Percentiles rank a stretch among this genome's conserved stretches.
These are phyloP conservation scores for Myiagra hebetior DNA, from an alignment of 2,113 vertebrate species.

Conservation along the genomic window DNA sequence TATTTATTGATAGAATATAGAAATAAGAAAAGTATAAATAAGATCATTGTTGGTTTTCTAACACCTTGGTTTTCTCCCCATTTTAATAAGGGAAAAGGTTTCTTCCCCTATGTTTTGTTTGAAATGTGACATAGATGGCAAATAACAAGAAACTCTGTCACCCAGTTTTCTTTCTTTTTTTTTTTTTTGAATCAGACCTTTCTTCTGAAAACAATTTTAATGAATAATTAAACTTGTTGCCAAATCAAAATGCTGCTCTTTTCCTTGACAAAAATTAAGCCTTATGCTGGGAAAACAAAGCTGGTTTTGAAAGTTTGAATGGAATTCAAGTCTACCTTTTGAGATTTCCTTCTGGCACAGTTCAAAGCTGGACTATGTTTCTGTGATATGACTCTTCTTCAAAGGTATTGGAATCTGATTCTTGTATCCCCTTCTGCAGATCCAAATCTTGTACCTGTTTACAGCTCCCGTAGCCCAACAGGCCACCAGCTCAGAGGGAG, in stretches of 20 bases:
- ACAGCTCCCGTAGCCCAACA: neutral
- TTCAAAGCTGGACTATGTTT: neutral
- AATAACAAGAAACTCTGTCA: neutral
- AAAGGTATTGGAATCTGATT: neutral
- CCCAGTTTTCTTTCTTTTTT: accelerated
- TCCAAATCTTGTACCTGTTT: neutral
- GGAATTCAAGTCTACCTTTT: neutral
- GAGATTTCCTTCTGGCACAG: neutral
- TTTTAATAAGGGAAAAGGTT: neutral
- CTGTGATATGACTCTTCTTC: neutral
- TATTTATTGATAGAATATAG: neutral
- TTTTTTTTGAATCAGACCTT: neutral
- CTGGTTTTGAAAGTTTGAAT: neutral
- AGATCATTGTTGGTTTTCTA: neutral
- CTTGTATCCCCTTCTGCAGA: neutral
- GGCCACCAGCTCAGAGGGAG: neutral
- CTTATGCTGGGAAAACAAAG: neutral
- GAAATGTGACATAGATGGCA: neutral
- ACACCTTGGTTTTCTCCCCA: neutral
- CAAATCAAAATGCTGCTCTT: neutral
- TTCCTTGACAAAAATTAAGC: neutral
- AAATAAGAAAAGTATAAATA: neutral
- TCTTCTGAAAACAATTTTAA: neutral
- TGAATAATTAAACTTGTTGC: neutral
- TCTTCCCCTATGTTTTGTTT: neutral